These are phyloP conservation scores for Rapana venosa DNA, from an alignment of 2,888 invertebrate species.

Conservation along the genomic window DNA sequence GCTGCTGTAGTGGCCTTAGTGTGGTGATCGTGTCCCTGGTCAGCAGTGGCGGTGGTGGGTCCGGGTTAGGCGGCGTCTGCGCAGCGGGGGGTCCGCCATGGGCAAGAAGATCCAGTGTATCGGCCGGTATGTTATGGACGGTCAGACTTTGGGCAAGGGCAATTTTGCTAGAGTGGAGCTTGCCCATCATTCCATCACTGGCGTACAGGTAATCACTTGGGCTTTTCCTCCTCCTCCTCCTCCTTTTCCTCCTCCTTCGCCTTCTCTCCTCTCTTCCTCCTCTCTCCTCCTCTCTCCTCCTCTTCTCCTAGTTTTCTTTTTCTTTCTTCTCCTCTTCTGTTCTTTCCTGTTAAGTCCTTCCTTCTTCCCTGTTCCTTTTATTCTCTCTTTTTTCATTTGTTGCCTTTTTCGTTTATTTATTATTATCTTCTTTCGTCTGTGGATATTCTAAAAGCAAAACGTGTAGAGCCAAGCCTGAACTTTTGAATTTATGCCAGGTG, in stretches of 20 bases:
- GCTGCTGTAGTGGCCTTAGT: too few species aligned
- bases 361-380: too few species aligned
- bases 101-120: slow-evolving; percentile 80
- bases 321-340: too few species aligned
- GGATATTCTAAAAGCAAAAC: too few species aligned
- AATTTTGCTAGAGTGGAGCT: slow-evolving; percentile 88
- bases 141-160: slow-evolving; percentile 86
- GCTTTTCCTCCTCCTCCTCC: neutral
- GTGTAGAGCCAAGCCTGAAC: too few species aligned
- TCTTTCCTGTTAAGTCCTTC: too few species aligned
- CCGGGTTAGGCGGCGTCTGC: too few species aligned
- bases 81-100: slow-evolving; percentile 61
- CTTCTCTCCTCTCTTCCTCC: too few species aligned
- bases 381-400: too few species aligned
- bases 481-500: too few species aligned
- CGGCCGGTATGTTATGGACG: slow-evolving; percentile 86
- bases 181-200: slow-evolving; percentile 85
- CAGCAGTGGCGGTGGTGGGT: neutral
- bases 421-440: too few species aligned
- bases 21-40: neutral
- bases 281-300: neutral
- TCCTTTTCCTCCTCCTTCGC: neutral
- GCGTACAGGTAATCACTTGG: slow-evolving; percentile 82
- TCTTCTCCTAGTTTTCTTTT: neutral
- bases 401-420: too few species aligned